Evolutionary conservation across 2,888 invertebrate species (phyloP).

Genomic region (Hemaris fuciformis): DNA sequence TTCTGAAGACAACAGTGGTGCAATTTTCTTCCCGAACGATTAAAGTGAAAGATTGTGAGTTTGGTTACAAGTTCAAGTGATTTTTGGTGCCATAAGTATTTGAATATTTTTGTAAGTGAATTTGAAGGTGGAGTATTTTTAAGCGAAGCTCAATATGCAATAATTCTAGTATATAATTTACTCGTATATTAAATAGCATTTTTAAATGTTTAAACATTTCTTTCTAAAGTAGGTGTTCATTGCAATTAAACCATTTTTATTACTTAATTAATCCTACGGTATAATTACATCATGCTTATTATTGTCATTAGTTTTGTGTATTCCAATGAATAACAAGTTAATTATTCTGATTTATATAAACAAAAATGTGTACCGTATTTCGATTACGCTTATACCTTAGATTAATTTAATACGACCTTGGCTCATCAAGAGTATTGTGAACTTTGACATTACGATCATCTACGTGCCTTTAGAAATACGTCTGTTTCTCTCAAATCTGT

Average conservation of each 20-base stretch:
- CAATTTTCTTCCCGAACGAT: conserved; percentile 36
- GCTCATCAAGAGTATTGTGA: background rate
- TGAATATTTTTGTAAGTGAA: background rate
- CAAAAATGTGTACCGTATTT: background rate
- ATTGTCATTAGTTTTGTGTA: too few species aligned
- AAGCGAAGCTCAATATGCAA: background rate
- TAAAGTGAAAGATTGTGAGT: conserved; percentile 23
- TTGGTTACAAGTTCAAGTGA: conserved; percentile 11
- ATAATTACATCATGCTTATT: too few species aligned
- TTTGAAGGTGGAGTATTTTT: conserved; percentile 6
- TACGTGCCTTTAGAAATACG: background rate
- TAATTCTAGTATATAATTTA: background rate
- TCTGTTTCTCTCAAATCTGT: background rate
- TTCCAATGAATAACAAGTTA: too few species aligned
- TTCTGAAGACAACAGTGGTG: background rate
- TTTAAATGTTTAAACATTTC: too few species aligned
- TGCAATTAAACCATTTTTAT: background rate
- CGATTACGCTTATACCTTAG: background rate
- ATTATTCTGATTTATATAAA: background rate
- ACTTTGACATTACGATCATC: background rate
- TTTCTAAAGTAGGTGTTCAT: background rate
- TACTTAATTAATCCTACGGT: too few species aligned
- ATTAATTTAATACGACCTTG: background rate
- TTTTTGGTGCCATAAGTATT: conserved; percentile 22
- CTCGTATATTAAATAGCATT: too few species aligned